Conservation (phyloP, 1,140 invertebrate species). For the Microplitis demolitor region DNA sequence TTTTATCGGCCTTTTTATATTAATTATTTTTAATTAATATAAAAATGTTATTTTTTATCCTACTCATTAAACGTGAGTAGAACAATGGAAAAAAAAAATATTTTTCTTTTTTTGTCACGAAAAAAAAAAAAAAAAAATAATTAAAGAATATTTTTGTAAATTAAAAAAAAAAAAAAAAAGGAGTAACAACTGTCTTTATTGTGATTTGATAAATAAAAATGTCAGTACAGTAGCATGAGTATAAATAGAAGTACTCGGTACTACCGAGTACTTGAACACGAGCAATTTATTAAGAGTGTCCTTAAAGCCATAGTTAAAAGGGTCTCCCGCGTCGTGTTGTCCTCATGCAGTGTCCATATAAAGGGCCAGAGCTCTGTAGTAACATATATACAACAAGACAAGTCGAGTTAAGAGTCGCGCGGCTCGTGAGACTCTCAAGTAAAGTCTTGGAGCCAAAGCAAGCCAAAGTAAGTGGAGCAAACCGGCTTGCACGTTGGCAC, state of each 20-base stretch:
- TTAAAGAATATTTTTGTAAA: not conserved
- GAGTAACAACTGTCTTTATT: too few species aligned
- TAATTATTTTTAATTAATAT: not conserved
- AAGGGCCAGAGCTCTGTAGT: slow-evolving; percentile 40
- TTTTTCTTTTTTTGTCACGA: not conserved
- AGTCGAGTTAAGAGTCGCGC: not conserved
- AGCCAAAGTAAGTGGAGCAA: slow-evolving; percentile 42
- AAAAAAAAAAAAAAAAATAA: not conserved
- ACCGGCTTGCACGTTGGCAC: slow-evolving; percentile 36
- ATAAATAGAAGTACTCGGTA: slow-evolving; percentile 1
- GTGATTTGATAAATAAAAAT: not conserved
- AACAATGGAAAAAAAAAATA: not conserved
- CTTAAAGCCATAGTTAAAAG: slow-evolving; percentile 50
- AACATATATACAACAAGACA: too few species aligned
- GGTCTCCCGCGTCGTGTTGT: slow-evolving; percentile 31
- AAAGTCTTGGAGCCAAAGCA: not conserved
- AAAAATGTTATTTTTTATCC: not conserved
- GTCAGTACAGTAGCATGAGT: not conserved
- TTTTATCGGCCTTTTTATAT: not conserved
- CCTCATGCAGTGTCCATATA: slow-evolving; percentile 37
- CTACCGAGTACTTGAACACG: not conserved
- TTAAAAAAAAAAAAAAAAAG: not conserved
- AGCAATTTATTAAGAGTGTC: slow-evolving; percentile 56
- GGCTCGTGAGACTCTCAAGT: slow-evolving; percentile 48
- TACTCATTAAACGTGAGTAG: not conserved